Evolutionary conservation across 1,140 invertebrate species (phyloP).

Genomic region (Drosophila sechellia): DNA sequence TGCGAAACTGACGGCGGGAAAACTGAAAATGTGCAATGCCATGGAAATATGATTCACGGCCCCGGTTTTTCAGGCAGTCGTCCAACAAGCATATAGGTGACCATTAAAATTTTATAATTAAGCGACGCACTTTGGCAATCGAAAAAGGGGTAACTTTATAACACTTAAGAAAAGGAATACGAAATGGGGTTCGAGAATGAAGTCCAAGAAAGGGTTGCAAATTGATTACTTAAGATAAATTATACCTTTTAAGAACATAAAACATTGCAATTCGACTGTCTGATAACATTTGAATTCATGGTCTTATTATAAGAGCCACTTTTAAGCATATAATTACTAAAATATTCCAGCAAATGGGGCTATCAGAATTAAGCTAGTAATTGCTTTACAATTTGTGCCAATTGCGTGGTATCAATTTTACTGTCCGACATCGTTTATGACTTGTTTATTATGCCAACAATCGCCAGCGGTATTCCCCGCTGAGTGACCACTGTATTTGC

Average conservation of each 20-base stretch:
- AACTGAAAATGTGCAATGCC: constrained; percentile 77
- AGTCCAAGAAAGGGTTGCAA: not conserved
- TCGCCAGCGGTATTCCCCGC: not conserved
- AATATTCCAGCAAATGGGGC: no score
- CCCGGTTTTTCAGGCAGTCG: constrained; percentile 53
- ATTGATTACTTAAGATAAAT: no score
- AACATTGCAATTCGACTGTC: no score
- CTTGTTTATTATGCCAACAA: not conserved
- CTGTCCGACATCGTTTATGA: not conserved
- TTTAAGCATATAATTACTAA: no score
- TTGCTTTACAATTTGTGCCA: no score
- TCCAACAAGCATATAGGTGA: constrained; percentile 60
- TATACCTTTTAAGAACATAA: no score
- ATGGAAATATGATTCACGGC: constrained; percentile 81
- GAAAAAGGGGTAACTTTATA: constrained; percentile 4
- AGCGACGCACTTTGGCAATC: constrained; percentile 9
- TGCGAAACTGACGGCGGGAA: constrained; percentile 33
- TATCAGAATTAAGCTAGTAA: no score
- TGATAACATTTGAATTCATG: no score
- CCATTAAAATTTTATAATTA: constrained; percentile 40
- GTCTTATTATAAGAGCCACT: no score
- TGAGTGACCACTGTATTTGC: constrained; percentile 55
- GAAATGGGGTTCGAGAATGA: not conserved
- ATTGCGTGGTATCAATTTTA: no score
- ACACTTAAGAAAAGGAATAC: not conserved